Evolutionary conservation across 2,797 vertebrate species (phyloP).

Genomic region (Aphelocoma californica): DNA sequence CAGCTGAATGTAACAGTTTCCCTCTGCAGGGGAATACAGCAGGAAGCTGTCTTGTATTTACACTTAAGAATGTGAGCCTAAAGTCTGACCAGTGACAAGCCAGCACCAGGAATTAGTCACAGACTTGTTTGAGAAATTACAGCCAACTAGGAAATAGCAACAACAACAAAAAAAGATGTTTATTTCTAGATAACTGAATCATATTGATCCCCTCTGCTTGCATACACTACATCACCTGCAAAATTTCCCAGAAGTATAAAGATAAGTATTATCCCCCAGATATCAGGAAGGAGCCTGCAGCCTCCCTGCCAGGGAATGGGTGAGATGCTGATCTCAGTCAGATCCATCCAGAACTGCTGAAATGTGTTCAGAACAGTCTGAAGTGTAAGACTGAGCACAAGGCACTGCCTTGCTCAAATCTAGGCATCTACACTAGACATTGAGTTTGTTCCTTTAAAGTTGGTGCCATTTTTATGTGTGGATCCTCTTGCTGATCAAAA

Average conservation of each 20-base stretch:
- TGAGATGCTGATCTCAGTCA: rapidly evolving
- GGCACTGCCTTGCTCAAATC: not conserved
- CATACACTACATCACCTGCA: not conserved
- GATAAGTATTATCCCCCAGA: not conserved
- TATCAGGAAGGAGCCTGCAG: not conserved
- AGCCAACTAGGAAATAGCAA: constrained; percentile 35
- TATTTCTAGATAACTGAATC: not conserved
- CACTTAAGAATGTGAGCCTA: not conserved
- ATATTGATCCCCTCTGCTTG: not conserved
- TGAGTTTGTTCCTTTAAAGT: not conserved
- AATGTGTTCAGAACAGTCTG: not conserved
- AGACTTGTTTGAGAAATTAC: not conserved
- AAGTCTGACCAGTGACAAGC: not conserved
- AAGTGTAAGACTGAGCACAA: not conserved
- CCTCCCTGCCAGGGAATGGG: not conserved
- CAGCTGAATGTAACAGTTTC: not conserved
- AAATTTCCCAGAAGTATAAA: not conserved
- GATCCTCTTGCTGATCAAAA: not conserved
- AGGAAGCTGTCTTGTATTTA: not conserved
- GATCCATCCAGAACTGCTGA: not conserved
- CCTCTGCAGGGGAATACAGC: not conserved
- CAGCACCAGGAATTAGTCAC: not conserved
- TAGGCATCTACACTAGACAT: not conserved
- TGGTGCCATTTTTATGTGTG: not conserved
- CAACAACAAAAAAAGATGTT: not conserved